phyloP scores from a whole-genome alignment of 1,140 invertebrate species.

The Drosophila bocki region DNA sequence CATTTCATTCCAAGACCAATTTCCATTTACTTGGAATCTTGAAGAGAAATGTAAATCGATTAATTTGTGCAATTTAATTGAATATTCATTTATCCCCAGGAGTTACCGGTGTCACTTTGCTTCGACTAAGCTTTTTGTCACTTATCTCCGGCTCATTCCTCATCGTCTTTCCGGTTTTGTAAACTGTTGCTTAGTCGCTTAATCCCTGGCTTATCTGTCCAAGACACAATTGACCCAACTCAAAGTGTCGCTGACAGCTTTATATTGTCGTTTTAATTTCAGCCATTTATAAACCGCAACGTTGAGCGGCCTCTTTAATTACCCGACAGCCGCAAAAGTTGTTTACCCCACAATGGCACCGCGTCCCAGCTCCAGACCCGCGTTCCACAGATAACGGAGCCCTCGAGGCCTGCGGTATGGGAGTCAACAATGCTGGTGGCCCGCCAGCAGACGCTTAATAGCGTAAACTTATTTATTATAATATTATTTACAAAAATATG shows the following conservation, averaged over 20 bases:
- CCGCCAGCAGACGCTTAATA: constrained; percentile 67
- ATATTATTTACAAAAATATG: constrained; percentile 78
- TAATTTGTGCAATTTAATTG: constrained; percentile 21
- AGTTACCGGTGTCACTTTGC: not conserved
- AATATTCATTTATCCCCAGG: constrained; percentile 29
- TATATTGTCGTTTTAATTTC: constrained; percentile 79
- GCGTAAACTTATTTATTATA: constrained; percentile 81
- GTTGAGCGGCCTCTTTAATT: constrained; percentile 68
- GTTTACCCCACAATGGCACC: constrained; percentile 48
- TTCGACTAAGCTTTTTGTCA: constrained; percentile 6
- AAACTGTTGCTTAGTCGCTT: constrained; percentile 55
- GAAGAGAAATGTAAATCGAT: constrained; percentile 14
- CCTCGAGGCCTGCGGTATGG: constrained; percentile 29
- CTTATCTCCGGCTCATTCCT: constrained; percentile 7
- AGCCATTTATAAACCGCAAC: constrained; percentile 76
- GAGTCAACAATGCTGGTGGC: constrained; percentile 57
- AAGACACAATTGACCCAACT: constrained; percentile 61
- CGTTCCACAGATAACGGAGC: constrained; percentile 59
- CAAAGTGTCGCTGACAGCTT: constrained; percentile 76
- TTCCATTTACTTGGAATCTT: not conserved
- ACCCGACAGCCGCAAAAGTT: constrained; percentile 61
- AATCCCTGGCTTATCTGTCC: constrained; percentile 40
- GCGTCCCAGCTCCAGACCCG: constrained; percentile 41
- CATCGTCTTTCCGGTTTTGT: constrained; percentile 26
- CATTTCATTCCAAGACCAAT: not conserved